A percentile compares a stretch with the other conserved stretches of the same genome.
Conservation (phyloP, 2,113 vertebrate genomes). For the Centrocercus urophasianus region DNA sequence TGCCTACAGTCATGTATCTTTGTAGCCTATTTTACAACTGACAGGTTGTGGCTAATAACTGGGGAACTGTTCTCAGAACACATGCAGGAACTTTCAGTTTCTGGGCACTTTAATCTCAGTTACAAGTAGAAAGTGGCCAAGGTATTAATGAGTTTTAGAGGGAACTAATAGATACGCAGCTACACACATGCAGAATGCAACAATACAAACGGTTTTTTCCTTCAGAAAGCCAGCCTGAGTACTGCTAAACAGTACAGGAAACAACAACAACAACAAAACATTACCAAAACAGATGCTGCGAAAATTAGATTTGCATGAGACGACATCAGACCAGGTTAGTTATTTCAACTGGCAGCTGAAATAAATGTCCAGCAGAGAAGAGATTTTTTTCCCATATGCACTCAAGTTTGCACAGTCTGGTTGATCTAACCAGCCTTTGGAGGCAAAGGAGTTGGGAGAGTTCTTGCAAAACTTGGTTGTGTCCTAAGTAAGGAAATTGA, state of each 20-base stretch:
- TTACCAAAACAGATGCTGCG: neutral
- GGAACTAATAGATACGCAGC: neutral
- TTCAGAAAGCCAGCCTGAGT: conserved; percentile 25
- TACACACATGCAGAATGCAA: neutral
- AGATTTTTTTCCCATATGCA: neutral
- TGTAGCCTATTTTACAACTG: neutral
- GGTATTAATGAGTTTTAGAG: neutral
- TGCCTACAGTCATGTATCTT: neutral
- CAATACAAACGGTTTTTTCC: neutral
- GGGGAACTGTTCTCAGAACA: neutral
- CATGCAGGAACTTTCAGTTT: neutral
- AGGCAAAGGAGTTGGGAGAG: neutral
- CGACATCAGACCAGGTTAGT: neutral
- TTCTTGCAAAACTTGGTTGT: neutral
- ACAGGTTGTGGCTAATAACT: neutral
- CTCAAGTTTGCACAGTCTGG: neutral
- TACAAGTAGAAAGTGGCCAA: neutral
- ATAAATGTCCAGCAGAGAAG: neutral
- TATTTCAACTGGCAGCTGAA: conserved; percentile 5
- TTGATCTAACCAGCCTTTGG: neutral
- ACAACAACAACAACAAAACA: neutral
- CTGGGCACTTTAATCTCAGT: neutral
- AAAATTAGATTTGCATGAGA: conserved; percentile 8
- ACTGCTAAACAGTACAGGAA: neutral
- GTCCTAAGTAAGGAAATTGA: neutral